Base-by-base conservation (phyloP, 2,113 vertebrate genomes). In the Xiphophorus hellerii region DNA sequence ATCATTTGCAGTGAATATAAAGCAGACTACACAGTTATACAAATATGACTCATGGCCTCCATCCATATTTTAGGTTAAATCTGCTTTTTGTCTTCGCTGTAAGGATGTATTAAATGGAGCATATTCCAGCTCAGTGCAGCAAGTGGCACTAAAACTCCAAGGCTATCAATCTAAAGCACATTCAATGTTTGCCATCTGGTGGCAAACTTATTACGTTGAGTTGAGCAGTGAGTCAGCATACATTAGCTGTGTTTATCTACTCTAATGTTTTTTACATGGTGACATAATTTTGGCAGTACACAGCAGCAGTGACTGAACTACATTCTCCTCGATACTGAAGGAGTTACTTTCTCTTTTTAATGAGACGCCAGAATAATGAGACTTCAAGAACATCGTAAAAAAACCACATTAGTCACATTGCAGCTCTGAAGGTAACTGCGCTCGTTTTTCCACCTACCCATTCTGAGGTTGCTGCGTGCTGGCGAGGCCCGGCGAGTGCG, bases 401-500 rank as follows among this genome's bases (percentile, higher is more conserved):
- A 77, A 42, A 35, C 73, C 74, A 79, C 78, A 82, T 87, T 35
- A 85, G 77, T 75, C 82, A 79, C 39, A 10, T 74, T 65, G 67
- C 48, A 63, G 62, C 35, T 76, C 62, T 28, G 33, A 37, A 62
- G 75, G 78, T 64, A 83, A 80, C 11, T 54, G 70, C 76, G 54
- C 78, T 73, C 72, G 61, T 81, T 80, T 35, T 64, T 86, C 67
- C 88, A 99, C 98, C 84, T 99, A 99, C 98, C 98, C 98, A 91
- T 99, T 99, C 91, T 93, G 93, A 61, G 97, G 96, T 88, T 96
- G 96, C 69, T 92, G 94, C 90, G 93, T 86, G 88, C 90, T 93
- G 93, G 89, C 69, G 3, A 90, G 90, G 54, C 78, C 84, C 73
- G 88, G 90, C 71, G 91, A 79, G 84, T 62, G 77, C 0, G 74